A percentile compares a stretch with the other conserved stretches of the same genome.
Conservation (phyloP, 1,140 invertebrate species). For the Bradysia coprophila region DNA sequence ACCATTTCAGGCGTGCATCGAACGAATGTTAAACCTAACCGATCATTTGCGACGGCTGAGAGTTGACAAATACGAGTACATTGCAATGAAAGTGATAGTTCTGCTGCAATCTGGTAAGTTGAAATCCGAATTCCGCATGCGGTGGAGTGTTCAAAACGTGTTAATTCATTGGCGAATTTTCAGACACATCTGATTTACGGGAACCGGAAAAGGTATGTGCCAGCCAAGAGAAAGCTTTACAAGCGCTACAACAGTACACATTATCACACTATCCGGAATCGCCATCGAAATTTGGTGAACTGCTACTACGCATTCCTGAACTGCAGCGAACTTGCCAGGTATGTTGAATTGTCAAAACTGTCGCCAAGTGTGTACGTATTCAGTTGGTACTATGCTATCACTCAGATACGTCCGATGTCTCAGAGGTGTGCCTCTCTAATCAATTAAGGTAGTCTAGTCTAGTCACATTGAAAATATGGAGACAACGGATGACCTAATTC, state of each 20-base stretch:
- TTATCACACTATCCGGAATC: constrained; percentile 77
- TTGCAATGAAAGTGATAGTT: constrained; percentile 89
- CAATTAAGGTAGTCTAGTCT: background rate
- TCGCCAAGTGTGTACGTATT: too few species aligned
- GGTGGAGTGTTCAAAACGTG: background rate
- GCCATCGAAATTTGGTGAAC: constrained; percentile 87
- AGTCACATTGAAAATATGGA: too few species aligned
- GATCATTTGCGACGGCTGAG: constrained; percentile 74
- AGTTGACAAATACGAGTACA: constrained; percentile 94
- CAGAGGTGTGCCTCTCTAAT: too few species aligned
- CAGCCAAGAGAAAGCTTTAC: constrained; percentile 84
- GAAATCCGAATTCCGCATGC: background rate
- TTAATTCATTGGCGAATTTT: background rate
- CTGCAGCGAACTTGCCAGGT: constrained; percentile 85
- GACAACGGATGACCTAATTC: too few species aligned
- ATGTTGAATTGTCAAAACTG: constrained; percentile 5
- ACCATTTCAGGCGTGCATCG: constrained; percentile 53
- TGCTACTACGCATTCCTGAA: constrained; percentile 82
- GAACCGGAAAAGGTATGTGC: constrained; percentile 81
- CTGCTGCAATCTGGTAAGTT: constrained; percentile 73
- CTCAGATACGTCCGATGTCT: too few species aligned
- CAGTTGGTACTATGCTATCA: too few species aligned
- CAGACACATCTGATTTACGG: constrained; percentile 76
- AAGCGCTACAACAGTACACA: constrained; percentile 84
- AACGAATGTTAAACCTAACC: constrained; percentile 85